Evolutionary conservation across 2,888 invertebrate species (phyloP).

Genomic region (Eupelmus urozonus): DNA sequence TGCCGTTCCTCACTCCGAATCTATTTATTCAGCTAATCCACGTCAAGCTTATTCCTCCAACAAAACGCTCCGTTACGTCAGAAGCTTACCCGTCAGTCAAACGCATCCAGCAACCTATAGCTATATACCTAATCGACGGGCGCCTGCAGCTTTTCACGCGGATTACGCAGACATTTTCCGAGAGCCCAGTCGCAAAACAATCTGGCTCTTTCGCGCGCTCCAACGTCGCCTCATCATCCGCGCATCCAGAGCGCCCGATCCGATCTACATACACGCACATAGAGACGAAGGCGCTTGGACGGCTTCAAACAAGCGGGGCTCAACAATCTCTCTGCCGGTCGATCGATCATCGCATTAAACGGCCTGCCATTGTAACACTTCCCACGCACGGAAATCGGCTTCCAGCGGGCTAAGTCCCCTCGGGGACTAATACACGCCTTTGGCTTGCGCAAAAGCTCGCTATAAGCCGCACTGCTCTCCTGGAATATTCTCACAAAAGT

Average conservation of each 20-base stretch:
- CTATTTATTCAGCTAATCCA: too few species aligned
- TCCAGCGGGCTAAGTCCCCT: slow-evolving; percentile 16
- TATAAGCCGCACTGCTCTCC: slow-evolving; percentile 10
- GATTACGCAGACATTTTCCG: not conserved
- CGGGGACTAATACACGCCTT: not conserved
- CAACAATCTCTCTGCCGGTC: not conserved
- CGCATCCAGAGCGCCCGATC: too few species aligned
- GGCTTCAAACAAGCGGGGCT: not conserved
- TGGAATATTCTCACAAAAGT: slow-evolving; percentile 14
- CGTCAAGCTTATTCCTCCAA: too few species aligned
- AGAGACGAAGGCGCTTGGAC: too few species aligned
- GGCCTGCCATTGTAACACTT: slow-evolving; percentile 36
- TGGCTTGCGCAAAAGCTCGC: not conserved
- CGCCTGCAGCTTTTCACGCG: not conserved
- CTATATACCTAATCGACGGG: not conserved
- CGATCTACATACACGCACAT: not conserved
- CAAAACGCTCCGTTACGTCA: too few species aligned
- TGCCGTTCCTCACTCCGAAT: too few species aligned
- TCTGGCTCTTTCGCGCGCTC: too few species aligned
- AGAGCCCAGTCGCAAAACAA: too few species aligned
- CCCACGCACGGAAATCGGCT: slow-evolving; percentile 32
- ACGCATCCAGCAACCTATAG: not conserved
- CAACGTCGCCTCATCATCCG: too few species aligned
- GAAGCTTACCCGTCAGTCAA: not conserved
- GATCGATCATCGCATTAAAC: slow-evolving; percentile 51